These are phyloP conservation scores for Gambusia holbrooki DNA, from an alignment of 2,113 vertebrate species.

Conservation along the genomic window DNA sequence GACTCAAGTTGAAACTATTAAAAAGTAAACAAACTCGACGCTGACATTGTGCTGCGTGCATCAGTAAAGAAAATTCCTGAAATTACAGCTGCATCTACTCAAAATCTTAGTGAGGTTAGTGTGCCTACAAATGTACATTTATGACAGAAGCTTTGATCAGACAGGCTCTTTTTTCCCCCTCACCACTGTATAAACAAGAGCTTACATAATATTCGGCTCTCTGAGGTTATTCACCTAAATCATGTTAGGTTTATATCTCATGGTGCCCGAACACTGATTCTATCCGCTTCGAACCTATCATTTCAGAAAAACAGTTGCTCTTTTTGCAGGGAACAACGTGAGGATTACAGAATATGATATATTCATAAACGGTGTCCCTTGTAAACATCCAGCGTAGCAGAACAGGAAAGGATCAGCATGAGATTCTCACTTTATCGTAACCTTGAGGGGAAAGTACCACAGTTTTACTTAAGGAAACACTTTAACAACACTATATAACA, in stretches of 20 bases:
- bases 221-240: slow-evolving; percentile 49
- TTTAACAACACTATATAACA: background rate
- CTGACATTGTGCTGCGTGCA: background rate
- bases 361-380: background rate
- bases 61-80: background rate
- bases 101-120: slow-evolving; percentile 47
- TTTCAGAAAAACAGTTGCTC: slow-evolving; percentile 30
- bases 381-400: background rate
- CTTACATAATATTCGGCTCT: slow-evolving; percentile 61
- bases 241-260: slow-evolving; percentile 56
- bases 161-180: slow-evolving; percentile 53
- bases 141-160: slow-evolving; percentile 45
- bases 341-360: background rate
- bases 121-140: slow-evolving; percentile 54
- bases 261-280: slow-evolving; percentile 48
- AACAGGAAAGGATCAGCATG: background rate
- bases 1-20: too few species aligned
- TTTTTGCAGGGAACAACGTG: slow-evolving; percentile 17
- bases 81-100: background rate
- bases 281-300: slow-evolving; percentile 39
- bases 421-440: background rate
- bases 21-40: too few species aligned
- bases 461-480: background rate
- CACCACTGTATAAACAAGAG: slow-evolving; percentile 60
- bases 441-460: background rate